These are phyloP conservation scores for Dione vanillae DNA, from an alignment of 2,888 invertebrate genomes.

Conservation along the genomic window DNA sequence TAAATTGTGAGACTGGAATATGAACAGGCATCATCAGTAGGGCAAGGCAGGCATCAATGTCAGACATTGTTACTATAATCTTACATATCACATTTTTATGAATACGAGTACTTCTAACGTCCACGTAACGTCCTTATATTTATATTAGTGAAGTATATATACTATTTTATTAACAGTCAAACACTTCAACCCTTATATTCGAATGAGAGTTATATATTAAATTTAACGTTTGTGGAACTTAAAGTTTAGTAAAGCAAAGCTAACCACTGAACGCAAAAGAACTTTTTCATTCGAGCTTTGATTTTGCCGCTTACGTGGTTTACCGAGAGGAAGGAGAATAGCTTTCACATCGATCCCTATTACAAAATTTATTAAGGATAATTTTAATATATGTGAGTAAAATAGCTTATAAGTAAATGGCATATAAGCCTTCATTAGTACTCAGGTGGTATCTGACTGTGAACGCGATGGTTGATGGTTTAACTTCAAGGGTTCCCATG, in stretches of 20 bases:
- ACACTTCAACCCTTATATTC: background rate
- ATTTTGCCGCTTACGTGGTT: slow-evolving; percentile 77
- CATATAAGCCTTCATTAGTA: too few species aligned
- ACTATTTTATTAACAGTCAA: background rate
- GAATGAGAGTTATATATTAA: slow-evolving; percentile 15
- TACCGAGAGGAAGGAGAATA: slow-evolving; percentile 76
- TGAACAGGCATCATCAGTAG: background rate
- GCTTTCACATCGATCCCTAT: slow-evolving; percentile 74
- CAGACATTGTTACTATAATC: background rate
- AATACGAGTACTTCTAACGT: background rate
- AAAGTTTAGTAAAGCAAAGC: slow-evolving; percentile 41
- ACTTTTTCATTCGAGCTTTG: slow-evolving; percentile 73
- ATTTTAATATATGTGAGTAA: background rate
- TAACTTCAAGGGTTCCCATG: too few species aligned
- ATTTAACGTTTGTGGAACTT: background rate
- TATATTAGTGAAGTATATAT: background rate
- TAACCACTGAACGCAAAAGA: slow-evolving; percentile 77
- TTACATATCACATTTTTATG: background rate
- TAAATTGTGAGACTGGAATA: background rate
- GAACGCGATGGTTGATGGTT: too few species aligned
- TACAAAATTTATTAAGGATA: slow-evolving; percentile 6
- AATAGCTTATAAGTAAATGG: background rate
- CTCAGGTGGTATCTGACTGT: too few species aligned
- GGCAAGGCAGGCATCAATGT: background rate
- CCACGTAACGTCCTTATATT: background rate